Percentiles rank a stretch among this genome's conserved stretches.
Evolutionary conservation across 2,888 invertebrate species (phyloP).

Genomic region (Drepana falcataria): DNA sequence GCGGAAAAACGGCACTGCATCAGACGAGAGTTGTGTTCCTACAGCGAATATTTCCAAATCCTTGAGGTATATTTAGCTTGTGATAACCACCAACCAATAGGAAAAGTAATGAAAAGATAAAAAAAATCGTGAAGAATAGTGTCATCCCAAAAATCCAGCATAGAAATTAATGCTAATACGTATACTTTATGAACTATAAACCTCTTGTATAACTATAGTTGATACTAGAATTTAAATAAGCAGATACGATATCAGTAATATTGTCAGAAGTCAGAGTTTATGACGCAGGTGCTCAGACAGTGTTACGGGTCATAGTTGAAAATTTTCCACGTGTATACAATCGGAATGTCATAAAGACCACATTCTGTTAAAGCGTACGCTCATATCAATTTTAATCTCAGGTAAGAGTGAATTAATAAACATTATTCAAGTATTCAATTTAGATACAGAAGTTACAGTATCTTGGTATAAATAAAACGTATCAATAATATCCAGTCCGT

Average conservation of each 20-base stretch:
- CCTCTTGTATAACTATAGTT: slow-evolving; percentile 14
- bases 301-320: neutral
- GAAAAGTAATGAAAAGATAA: slow-evolving; percentile 19
- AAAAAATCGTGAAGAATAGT: slow-evolving; percentile 6
- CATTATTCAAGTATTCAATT: neutral
- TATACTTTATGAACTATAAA: slow-evolving; percentile 28
- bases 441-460: neutral
- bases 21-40: no score
- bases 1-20: no score
- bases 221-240: slow-evolving; percentile 26
- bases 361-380: neutral
- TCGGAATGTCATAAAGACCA: neutral
- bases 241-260: neutral
- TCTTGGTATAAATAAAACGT: neutral
- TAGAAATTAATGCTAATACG: slow-evolving; percentile 28
- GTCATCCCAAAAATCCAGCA: slow-evolving; percentile 1
- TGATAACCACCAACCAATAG: neutral
- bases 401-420: neutral
- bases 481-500: neutral
- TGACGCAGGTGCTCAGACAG: neutral
- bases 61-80: no score
- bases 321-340: neutral
- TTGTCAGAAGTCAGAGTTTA: neutral
- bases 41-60: no score
- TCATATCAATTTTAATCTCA: neutral